These are phyloP conservation scores for Sphyrna mokarran DNA, from an alignment of 2,113 vertebrate species.

Conservation along the genomic window DNA sequence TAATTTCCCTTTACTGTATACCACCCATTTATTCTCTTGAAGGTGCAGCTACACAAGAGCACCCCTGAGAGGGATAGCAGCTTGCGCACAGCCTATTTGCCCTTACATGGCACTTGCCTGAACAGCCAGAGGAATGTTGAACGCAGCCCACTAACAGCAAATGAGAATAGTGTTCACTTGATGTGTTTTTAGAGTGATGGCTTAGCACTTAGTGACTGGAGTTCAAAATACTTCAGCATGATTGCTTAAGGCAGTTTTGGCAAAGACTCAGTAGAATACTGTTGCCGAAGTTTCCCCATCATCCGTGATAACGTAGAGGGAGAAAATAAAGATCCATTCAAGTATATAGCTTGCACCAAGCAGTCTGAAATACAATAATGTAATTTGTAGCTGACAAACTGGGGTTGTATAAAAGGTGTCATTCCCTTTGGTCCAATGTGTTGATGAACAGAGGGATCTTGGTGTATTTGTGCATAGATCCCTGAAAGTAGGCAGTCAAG, in stretches of 20 bases:
- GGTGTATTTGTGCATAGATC: no score
- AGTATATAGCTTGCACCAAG: not conserved
- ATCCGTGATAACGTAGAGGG: not conserved
- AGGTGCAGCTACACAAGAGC: no score
- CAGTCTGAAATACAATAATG: not conserved
- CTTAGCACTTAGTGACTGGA: not conserved
- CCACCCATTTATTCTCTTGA: no score
- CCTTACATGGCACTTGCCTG: no score
- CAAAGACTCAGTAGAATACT: not conserved
- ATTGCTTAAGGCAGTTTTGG: not conserved
- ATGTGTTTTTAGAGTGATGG: not conserved
- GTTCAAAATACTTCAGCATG: not conserved
- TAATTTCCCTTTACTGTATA: no score
- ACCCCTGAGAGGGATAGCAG: no score
- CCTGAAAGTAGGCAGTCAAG: no score
- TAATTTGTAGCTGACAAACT: not conserved
- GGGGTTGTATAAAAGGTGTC: not conserved
- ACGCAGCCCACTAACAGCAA: not conserved
- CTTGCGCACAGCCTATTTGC: no score
- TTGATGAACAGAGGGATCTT: no score
- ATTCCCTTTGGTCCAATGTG: not conserved
- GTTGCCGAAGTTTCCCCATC: not conserved
- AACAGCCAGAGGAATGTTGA: no score
- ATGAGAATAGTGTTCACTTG: not conserved
- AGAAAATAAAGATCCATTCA: not conserved